phyloP scores from a whole-genome alignment of 2,888 invertebrate genomes.

The Lycia hirtaria region DNA sequence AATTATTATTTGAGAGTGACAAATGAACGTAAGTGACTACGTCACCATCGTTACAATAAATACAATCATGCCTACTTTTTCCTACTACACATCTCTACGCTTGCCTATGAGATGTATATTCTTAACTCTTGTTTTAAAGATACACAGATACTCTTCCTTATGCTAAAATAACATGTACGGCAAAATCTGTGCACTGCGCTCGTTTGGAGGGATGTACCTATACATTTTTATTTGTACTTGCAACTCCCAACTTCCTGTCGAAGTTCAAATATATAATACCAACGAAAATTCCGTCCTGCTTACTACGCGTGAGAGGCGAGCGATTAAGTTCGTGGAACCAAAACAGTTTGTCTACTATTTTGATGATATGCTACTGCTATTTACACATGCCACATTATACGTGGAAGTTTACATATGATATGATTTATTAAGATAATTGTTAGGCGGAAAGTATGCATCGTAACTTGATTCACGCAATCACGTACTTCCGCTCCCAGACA shows the following conservation, averaged over 20 bases:
- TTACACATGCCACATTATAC: conserved; percentile 44
- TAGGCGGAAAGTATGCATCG: conserved; percentile 42
- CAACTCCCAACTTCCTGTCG: conserved; percentile 1
- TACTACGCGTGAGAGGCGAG: background rate
- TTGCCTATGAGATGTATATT: too few relatives aligned
- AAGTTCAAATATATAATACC: conserved; percentile 9
- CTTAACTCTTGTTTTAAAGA: too few relatives aligned
- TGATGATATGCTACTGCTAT: conserved; percentile 36
- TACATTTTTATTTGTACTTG: background rate
- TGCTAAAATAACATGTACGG: too few relatives aligned
- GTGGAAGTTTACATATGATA: conserved; percentile 45
- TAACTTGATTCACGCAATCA: conserved; percentile 64
- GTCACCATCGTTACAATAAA: too few relatives aligned
- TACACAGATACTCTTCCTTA: too few relatives aligned
- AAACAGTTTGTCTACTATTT: conserved; percentile 33
- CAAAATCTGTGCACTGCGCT: too few relatives aligned
- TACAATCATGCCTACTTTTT: too few relatives aligned
- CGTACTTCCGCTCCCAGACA: conserved; percentile 58
- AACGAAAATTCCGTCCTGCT: conserved; percentile 7
- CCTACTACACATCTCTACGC: too few relatives aligned
- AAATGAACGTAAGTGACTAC: too few relatives aligned
- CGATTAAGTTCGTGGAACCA: conserved; percentile 33
- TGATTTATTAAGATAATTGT: conserved; percentile 49
- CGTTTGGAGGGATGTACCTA: too few relatives aligned
- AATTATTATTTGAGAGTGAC: too few relatives aligned